These are phyloP conservation scores for Drosophila pachea DNA, from an alignment of 1,140 invertebrate species.

Conservation along the genomic window DNA sequence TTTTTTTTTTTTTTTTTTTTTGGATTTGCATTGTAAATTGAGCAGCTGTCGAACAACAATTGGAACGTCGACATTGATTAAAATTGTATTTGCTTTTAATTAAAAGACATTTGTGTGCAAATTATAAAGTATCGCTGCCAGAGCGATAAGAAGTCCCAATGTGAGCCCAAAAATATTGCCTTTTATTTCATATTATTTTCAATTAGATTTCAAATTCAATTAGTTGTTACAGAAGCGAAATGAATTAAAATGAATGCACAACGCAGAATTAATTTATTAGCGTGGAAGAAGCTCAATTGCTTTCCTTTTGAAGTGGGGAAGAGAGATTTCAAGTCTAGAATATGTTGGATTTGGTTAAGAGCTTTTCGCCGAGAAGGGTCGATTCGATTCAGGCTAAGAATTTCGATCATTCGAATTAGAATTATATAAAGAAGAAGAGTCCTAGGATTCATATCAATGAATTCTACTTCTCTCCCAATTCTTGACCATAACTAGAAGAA, in stretches of 20 bases:
- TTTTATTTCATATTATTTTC: slow-evolving; percentile 16
- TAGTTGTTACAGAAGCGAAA: neutral
- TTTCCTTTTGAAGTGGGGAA: too few relatives aligned
- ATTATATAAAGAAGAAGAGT: too few relatives aligned
- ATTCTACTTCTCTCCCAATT: too few relatives aligned
- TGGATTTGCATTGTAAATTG: slow-evolving; percentile 73
- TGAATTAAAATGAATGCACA: neutral
- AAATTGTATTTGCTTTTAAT: slow-evolving; percentile 72
- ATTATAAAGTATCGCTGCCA: slow-evolving; percentile 52
- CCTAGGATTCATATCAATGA: too few relatives aligned
- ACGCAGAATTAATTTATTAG: too few relatives aligned
- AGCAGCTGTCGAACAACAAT: slow-evolving; percentile 36
- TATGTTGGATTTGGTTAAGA: too few relatives aligned
- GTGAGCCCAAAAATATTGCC: neutral
- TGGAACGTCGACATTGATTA: slow-evolving; percentile 38
- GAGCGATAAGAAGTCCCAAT: neutral
- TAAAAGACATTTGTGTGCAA: slow-evolving; percentile 64
- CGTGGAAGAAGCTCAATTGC: too few relatives aligned
- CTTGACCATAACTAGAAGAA: too few relatives aligned
- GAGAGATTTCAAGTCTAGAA: too few relatives aligned
- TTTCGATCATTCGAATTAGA: too few relatives aligned
- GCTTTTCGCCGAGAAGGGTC: too few relatives aligned
- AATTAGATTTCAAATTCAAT: slow-evolving; percentile 30
- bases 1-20: slow-evolving; percentile 31
- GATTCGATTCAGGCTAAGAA: too few relatives aligned